Base-by-base conservation (phyloP, 92 coral and sea anemone species). In the Galaxea fascicularis region DNA sequence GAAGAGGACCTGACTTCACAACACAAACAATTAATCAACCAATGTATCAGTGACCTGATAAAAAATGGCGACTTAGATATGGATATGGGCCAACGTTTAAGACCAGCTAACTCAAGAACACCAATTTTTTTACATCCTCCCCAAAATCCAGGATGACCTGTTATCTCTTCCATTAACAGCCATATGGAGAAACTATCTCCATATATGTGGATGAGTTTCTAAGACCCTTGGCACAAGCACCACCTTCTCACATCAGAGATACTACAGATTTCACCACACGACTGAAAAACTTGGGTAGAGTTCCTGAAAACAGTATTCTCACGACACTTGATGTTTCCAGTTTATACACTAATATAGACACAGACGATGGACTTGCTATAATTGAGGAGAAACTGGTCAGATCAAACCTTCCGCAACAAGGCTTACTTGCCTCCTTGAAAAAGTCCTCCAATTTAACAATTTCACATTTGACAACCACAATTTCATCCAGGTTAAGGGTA, bases 121-220 rank as follows among this genome's bases (percentile, higher is more conserved):
- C 78, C 86, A 13, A 66, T n/a, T 82, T 66, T 82, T 82, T 31
- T 83, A 72, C 56, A 82, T 65, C 62, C 74, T 79, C 57, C 83
- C 73, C 49, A 62, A 79, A 64, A 79, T 79, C 41, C 84, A 25
- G 87, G 87, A 39, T 31, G 79, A 82, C 80, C 87, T 31, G 87
- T 82, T 41, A 77, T 82, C 65, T 81, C 86, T 47, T 51, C 85
- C 54, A 59, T 82, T 18, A 82, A 71, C 18, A 71, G 86, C 69
- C 86, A 82, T 65, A 71, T 79, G 76, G 86, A 82, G 86, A 82
- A 82, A 49, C 41, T 82, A 52, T 82, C 78, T 35, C 80, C 87
- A n/a, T n/a, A 27, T 83, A 83, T 53, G 87, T 73, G 73, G 87
- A 83, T 66, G 80, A 83, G 64, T 83, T 71, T 66, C 80, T 72